A percentile compares a stretch with the other conserved stretches of the same genome.
Conservation (phyloP, 2,888 invertebrate genomes). For the Belgica antarctica region DNA sequence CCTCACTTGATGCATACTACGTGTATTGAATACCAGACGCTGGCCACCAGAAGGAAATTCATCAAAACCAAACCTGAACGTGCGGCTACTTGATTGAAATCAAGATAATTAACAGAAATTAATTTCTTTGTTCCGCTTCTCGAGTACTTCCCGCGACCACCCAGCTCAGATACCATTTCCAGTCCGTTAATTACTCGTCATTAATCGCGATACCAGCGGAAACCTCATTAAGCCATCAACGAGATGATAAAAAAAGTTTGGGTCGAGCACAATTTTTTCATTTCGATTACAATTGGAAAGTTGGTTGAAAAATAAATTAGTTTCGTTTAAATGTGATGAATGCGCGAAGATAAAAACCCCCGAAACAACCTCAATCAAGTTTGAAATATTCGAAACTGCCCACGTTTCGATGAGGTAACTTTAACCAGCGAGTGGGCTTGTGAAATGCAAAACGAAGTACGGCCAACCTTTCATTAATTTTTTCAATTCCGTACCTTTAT, state of each 20-base stretch:
- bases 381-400: background rate
- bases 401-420: constrained; percentile 10
- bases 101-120: too few species aligned
- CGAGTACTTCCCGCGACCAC: too few species aligned
- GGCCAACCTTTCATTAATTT: too few species aligned
- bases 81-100: too few species aligned
- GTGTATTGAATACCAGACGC: too few species aligned
- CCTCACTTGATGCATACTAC: background rate
- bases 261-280: background rate
- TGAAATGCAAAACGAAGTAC: too few species aligned
- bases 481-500: too few species aligned
- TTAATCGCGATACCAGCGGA: background rate
- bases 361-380: background rate
- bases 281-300: background rate
- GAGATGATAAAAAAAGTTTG: background rate
- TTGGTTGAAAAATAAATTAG: constrained; percentile 15
- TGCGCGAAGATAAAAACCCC: background rate
- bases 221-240: background rate
- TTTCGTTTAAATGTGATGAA: constrained; percentile 2
- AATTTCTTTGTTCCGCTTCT: too few species aligned
- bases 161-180: background rate
- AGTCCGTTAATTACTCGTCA: background rate
- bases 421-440: too few species aligned
- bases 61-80: too few species aligned
- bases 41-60: too few species aligned